A percentile compares a stretch with the other conserved stretches of the same genome.
phyloP scores from a whole-genome alignment of 2,888 invertebrate genomes.

The Nesidiocoris tenuis region DNA sequence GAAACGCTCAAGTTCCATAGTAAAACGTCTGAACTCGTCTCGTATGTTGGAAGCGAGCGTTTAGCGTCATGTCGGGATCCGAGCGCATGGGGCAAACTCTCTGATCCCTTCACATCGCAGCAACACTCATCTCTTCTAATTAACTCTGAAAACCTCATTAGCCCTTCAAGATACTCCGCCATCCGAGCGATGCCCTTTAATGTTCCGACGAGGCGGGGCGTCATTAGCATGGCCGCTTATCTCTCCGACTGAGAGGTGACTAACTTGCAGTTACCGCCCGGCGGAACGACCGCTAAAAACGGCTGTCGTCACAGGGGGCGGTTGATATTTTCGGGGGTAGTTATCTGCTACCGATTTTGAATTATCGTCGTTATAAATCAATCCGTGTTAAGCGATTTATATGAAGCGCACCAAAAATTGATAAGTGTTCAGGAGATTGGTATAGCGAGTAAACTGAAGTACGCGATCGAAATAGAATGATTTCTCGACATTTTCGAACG shows the following conservation, averaged over 20 bases:
- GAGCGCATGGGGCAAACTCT: not conserved
- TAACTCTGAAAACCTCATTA: conserved; percentile 37
- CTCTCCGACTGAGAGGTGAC: not conserved
- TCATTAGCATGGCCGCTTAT: not conserved
- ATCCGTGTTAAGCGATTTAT: too few relatives aligned
- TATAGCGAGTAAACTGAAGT: too few relatives aligned
- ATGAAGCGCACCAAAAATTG: too few relatives aligned
- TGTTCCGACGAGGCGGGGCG: not conserved
- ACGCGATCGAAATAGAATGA: too few relatives aligned
- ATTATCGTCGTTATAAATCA: too few relatives aligned
- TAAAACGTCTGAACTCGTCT: conserved; percentile 26
- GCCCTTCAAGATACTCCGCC: conserved; percentile 26
- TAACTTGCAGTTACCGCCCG: not conserved
- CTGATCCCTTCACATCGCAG: not conserved
- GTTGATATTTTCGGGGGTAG: too few relatives aligned
- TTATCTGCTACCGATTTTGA: too few relatives aligned
- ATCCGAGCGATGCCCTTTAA: not conserved
- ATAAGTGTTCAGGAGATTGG: too few relatives aligned
- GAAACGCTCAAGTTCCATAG: conserved; percentile 22
- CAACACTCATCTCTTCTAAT: conserved; percentile 25
- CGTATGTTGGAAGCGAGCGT: conserved; percentile 10
- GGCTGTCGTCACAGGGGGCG: too few relatives aligned
- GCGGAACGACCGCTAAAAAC: not conserved
- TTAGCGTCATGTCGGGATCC: conserved; percentile 21
- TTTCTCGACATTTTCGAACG: too few relatives aligned